Base-by-base conservation (phyloP, 2,888 invertebrate genomes). In the Agrotis exclamationis region DNA sequence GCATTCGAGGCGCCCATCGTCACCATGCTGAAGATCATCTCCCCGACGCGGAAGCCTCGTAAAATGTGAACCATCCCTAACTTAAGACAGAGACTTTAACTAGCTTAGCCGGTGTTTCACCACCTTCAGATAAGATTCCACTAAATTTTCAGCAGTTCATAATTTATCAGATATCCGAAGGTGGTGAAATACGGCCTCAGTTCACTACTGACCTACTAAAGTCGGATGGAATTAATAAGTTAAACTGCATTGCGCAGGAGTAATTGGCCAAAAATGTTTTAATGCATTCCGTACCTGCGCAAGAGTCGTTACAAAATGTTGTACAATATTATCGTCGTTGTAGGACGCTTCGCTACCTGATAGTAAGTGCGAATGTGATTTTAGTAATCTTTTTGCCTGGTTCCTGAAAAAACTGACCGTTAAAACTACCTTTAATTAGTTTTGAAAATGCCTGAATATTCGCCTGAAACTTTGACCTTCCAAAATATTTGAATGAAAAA, bases 1-100 rank as follows among this genome's bases (percentile, higher is more conserved):
- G 97, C 98, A 1, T 98, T 98, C 92, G 98, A 98, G 92, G 98
- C 98, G 59, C 98, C 98, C 58, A 97, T 98, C 64, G 98, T 98
- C 82, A 98, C 98, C 74, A 97, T 98, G 97, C 96, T 98, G 57
- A 98, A 98, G 94, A 97, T 98, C 77, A 85, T 97, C 54, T 94
- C 97, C 13, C 97, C 97, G 63, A 96, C 97, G 88, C 89, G 90
- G 85, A 96, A 96, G 68, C 94, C 95, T 2, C 96, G 92, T 70
- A 87, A 94, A 77, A 92, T 96, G 51, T 96, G 92, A 93, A 64
- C 50, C 63, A 39, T 66, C 44, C 59, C 56, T 68, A 45, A 60
- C 1, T 18, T 72, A 71, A 75, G 67, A 70, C 59, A 82, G 71
- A 84, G 76, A 85, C 79, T 80, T 58, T 63, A 69, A 62, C 81